Conservation (phyloP, 2,888 invertebrate species). For the Malachius bipustulatus region DNA sequence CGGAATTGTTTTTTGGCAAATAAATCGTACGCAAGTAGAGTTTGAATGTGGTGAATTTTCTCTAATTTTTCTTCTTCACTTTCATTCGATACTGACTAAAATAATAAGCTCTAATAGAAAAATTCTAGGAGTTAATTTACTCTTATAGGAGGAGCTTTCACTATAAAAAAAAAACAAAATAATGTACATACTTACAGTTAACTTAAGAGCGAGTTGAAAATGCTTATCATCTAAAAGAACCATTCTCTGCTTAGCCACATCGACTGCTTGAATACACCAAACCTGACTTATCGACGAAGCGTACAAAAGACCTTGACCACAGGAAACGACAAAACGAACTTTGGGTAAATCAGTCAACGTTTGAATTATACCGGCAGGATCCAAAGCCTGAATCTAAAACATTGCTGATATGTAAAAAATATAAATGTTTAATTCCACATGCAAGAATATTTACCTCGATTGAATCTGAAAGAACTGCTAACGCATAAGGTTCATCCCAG, state of each 20-base stretch:
- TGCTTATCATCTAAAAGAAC: slow-evolving; percentile 79
- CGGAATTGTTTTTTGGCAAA: slow-evolving; percentile 81
- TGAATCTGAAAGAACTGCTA: slow-evolving; percentile 72
- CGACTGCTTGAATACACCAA: slow-evolving; percentile 75
- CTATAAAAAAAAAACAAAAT: too few relatives aligned
- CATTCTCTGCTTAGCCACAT: slow-evolving; percentile 72
- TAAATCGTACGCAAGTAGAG: slow-evolving; percentile 78
- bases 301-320: slow-evolving; percentile 69
- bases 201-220: slow-evolving; percentile 83
- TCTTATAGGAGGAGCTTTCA: neutral
- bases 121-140: slow-evolving; percentile 3
- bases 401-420: slow-evolving; percentile 3
- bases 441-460: slow-evolving; percentile 45
- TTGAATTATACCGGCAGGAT: slow-evolving; percentile 71
- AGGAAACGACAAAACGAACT: slow-evolving; percentile 61
- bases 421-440: neutral
- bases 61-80: slow-evolving; percentile 67
- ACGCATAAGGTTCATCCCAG: slow-evolving; percentile 87
- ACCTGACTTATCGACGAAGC: slow-evolving; percentile 79
- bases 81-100: slow-evolving; percentile 72
- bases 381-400: slow-evolving; percentile 60
- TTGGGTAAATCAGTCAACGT: slow-evolving; percentile 62
- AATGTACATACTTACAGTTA: slow-evolving; percentile 72
- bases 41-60: slow-evolving; percentile 79
- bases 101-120: slow-evolving; percentile 17